A percentile compares a stretch with the other conserved stretches of the same genome.
Conservation (phyloP, 2,888 invertebrate species). For the Drosophila testacea region DNA sequence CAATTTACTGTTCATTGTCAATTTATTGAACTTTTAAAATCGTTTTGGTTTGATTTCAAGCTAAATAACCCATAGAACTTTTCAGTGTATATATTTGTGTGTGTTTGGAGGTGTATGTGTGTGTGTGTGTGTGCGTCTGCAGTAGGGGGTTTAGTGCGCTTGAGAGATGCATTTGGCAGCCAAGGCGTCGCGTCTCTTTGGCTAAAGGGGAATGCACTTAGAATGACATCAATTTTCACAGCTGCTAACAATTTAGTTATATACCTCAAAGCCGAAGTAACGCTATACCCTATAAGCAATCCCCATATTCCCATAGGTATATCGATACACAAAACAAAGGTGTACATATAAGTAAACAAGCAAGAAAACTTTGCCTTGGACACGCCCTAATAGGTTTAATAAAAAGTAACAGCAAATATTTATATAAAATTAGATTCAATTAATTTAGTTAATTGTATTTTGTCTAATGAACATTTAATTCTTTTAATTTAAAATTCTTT, state of each 20-base stretch:
- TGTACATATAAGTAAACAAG: too few relatives aligned
- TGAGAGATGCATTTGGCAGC: constrained; percentile 58
- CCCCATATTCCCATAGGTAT: not conserved
- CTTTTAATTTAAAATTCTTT: too few relatives aligned
- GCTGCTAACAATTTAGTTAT: constrained; percentile 56
- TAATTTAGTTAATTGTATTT: too few relatives aligned
- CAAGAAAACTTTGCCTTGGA: too few relatives aligned
- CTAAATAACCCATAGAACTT: too few relatives aligned
- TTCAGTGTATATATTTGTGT: not conserved
- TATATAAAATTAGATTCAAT: too few relatives aligned
- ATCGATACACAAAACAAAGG: not conserved
- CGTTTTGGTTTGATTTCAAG: too few relatives aligned
- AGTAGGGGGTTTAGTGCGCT: constrained; percentile 34
- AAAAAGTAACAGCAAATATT: too few relatives aligned
- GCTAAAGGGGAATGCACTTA: constrained; percentile 61
- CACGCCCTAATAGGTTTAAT: too few relatives aligned
- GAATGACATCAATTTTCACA: constrained; percentile 62
- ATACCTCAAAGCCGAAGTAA: constrained; percentile 1
- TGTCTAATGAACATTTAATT: too few relatives aligned
- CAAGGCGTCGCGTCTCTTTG: constrained; percentile 26
- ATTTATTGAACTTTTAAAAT: too few relatives aligned
- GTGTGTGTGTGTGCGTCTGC: constrained; percentile 2
- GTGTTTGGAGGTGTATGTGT: not conserved
- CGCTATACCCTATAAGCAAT: not conserved
- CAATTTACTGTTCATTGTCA: too few relatives aligned